phyloP scores from a whole-genome alignment of 2,113 vertebrate species.

The Stegostoma tigrinum region DNA sequence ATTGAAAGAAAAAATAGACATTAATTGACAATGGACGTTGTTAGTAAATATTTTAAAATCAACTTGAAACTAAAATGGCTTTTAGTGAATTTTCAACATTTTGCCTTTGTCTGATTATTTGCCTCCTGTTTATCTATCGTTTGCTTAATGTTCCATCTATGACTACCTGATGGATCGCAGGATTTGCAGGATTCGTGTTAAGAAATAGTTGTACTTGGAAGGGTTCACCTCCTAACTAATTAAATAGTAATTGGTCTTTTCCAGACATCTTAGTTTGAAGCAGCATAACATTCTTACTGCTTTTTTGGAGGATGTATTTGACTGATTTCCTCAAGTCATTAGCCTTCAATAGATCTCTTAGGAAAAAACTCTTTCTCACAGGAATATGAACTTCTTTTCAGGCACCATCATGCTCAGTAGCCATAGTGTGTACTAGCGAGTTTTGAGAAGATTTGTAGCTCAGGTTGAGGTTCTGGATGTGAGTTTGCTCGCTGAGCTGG shows the following conservation, averaged over 20 bases:
- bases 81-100: no score
- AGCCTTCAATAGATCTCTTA: not conserved
- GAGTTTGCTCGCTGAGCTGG: no score
- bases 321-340: not conserved
- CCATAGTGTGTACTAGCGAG: no score
- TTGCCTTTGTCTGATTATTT: no score
- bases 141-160: not conserved
- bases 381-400: not conserved
- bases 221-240: no score
- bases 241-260: not conserved
- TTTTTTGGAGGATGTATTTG: not conserved
- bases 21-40: no score
- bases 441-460: no score
- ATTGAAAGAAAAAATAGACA: not conserved
- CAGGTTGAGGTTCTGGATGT: no score
- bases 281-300: not conserved
- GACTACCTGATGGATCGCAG: not conserved
- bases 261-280: not conserved
- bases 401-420: no score
- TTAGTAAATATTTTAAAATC: no score
- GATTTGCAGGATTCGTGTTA: not conserved
- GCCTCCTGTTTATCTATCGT: not conserved
- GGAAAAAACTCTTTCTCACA: not conserved
- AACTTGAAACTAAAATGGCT: no score
- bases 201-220: not conserved